Conservation (phyloP, 2,113 vertebrate species). For the Falcunculus frontatus region DNA sequence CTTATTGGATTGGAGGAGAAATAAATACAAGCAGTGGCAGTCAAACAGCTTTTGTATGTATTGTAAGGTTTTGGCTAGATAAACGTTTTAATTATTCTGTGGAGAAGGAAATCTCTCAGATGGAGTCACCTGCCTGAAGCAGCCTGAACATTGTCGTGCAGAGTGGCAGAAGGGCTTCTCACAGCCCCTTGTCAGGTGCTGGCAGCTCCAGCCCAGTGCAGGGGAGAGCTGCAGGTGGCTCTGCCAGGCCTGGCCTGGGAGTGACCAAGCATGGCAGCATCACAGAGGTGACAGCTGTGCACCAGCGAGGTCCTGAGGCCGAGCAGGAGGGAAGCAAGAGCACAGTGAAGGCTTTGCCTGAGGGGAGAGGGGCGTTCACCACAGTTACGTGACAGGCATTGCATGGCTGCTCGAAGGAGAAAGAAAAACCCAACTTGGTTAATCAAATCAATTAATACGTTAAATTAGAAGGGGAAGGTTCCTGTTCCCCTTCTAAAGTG, state of each 20-base stretch:
- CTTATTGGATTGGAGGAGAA: background rate
- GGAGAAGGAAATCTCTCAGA: background rate
- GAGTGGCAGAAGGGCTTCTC: background rate
- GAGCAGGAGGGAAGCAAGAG: background rate
- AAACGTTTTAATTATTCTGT: background rate
- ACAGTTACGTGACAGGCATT: background rate
- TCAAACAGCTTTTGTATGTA: background rate
- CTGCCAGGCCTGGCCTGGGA: background rate
- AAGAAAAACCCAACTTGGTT: background rate
- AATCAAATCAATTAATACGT: background rate
- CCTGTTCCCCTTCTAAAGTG: background rate
- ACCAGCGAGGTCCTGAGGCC: accelerated
- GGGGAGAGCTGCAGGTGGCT: background rate
- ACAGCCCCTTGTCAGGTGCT: background rate
- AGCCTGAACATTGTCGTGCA: accelerated
- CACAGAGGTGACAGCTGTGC: background rate
- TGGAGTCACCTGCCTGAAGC: background rate
- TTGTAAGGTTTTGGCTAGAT: background rate
- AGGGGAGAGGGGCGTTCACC: background rate
- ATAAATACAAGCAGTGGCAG: background rate
- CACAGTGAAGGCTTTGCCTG: background rate
- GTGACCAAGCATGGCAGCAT: accelerated
- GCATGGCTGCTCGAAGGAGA: background rate
- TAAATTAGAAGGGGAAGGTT: background rate
- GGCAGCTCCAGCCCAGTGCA: background rate